phyloP scores from a whole-genome alignment of 2,113 vertebrate genomes.

The Brienomyrus longianalis region DNA sequence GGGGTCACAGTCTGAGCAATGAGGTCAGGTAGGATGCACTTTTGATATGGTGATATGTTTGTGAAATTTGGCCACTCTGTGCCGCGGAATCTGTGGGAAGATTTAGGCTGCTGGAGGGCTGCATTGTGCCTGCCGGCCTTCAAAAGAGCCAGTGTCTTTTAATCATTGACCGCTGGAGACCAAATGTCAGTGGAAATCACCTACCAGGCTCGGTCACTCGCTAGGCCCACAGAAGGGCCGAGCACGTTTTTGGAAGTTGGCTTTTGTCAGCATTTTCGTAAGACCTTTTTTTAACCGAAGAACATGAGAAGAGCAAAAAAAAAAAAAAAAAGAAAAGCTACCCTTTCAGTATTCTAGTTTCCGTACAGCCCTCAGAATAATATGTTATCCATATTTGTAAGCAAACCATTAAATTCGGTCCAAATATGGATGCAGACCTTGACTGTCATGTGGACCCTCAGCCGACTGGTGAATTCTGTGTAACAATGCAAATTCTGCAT shows the following conservation, averaged over 20 bases:
- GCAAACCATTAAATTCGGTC: not conserved
- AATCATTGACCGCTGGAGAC: constrained; percentile 38
- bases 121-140: constrained; percentile 47
- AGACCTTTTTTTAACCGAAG: not conserved
- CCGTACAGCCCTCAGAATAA: not conserved
- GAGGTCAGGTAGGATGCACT: constrained; percentile 68
- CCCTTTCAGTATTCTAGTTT: not conserved
- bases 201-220: constrained; percentile 14
- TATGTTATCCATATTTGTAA: not conserved
- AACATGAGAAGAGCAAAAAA: not conserved
- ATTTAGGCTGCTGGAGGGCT: constrained; percentile 38
- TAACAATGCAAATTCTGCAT: not conserved
- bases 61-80: constrained; percentile 56
- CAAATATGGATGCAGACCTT: not conserved
- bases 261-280: constrained; percentile 22
- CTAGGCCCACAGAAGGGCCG: not conserved
- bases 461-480: not conserved
- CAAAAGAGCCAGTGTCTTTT: constrained; percentile 39
- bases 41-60: constrained; percentile 59
- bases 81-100: constrained; percentile 57
- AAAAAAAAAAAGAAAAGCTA: not conserved
- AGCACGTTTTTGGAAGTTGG: not conserved
- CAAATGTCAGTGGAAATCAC: constrained; percentile 20
- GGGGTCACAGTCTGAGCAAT: constrained; percentile 51
- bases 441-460: not conserved